Percentiles rank a stretch among this genome's conserved stretches.
phyloP scores from a whole-genome alignment of 2,888 invertebrate species.

The Yponomeuta malinellus region DNA sequence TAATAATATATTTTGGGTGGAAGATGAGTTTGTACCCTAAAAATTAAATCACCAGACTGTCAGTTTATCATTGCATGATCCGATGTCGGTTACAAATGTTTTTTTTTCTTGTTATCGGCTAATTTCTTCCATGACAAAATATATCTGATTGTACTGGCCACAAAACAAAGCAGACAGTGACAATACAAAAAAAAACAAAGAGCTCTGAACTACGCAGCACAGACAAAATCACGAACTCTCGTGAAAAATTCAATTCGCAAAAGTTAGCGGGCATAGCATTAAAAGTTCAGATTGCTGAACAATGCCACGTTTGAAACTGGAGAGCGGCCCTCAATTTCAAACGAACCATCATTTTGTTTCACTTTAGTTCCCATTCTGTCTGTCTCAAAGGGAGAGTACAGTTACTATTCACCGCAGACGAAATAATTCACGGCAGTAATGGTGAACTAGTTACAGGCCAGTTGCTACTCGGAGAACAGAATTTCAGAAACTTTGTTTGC shows the following conservation, averaged over 20 bases:
- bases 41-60: no score
- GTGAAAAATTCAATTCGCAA: conserved; percentile 3
- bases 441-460: neutral
- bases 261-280: neutral
- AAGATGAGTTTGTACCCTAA: no score
- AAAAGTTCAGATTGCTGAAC: conserved; percentile 9
- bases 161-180: neutral
- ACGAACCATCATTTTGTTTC: conserved; percentile 3
- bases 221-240: conserved; percentile 1
- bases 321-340: conserved; percentile 1
- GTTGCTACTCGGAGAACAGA: neutral
- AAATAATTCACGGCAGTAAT: neutral
- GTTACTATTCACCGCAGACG: neutral
- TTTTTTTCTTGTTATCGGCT: neutral
- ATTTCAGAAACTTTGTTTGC: neutral
- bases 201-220: neutral
- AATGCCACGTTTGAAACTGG: conserved; percentile 4
- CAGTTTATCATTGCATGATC: no score
- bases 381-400: neutral
- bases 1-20: no score
- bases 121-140: neutral
- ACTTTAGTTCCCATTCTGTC: neutral
- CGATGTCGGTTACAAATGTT: neutral
- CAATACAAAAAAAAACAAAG: neutral
- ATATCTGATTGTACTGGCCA: neutral